phyloP scores from a whole-genome alignment of 2,113 vertebrate species.

The Eupsittula cactorum region DNA sequence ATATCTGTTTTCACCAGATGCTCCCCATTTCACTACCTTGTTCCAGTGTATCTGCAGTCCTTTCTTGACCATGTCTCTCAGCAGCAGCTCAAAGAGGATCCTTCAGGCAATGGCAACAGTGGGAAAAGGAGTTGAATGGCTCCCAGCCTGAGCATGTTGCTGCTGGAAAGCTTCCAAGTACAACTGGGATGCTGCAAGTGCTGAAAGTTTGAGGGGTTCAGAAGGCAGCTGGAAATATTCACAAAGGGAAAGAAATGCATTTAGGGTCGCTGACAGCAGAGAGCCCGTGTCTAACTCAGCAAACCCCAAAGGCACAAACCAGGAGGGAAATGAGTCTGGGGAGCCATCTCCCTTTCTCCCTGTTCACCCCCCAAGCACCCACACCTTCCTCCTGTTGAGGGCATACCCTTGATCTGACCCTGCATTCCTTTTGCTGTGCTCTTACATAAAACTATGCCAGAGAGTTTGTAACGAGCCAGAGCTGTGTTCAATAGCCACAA shows the following conservation, averaged over 20 bases:
- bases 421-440: accelerated
- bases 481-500: not conserved
- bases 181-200: not conserved
- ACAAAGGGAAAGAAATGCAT: not conserved
- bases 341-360: not conserved
- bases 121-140: not conserved
- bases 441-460: not conserved
- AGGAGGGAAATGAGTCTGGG: not conserved
- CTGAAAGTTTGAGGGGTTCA: not conserved
- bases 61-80: not conserved
- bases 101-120: not conserved
- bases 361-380: not conserved
- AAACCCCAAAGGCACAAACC: not conserved
- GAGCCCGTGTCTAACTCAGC: not conserved
- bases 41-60: not conserved
- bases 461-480: not conserved
- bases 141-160: not conserved
- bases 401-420: not conserved
- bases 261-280: not conserved
- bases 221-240: not conserved
- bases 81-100: not conserved
- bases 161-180: not conserved
- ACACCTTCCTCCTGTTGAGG: not conserved
- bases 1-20: not conserved
- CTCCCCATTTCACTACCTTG: not conserved